Evolutionary conservation across 1,140 invertebrate species (phyloP).

Genomic region (Semibalanus balanoides): DNA sequence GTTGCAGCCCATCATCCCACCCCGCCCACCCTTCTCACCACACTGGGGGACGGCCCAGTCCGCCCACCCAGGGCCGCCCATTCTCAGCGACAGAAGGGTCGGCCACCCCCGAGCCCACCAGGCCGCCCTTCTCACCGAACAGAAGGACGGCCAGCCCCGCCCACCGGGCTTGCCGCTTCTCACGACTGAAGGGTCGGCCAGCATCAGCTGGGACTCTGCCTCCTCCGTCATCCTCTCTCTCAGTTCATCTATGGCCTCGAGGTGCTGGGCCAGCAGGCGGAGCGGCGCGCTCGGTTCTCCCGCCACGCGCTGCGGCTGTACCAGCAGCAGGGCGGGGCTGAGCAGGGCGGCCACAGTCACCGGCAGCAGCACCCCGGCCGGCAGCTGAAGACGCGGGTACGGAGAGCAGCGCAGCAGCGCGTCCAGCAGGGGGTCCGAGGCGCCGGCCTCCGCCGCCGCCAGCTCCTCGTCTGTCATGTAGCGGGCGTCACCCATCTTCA

Average conservation of each 20-base stretch:
- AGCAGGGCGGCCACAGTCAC: background rate
- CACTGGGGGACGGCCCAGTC: background rate
- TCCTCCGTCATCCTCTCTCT: background rate
- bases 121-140: background rate
- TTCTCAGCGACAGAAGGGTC: background rate
- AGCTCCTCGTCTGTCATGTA: background rate
- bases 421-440: background rate
- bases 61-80: no score
- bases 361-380: background rate
- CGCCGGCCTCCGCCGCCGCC: no score
- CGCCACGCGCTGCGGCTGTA: background rate
- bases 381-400: background rate
- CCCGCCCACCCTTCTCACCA: no score
- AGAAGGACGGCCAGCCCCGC: background rate
- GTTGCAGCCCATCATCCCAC: no score
- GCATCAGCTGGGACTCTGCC: background rate
- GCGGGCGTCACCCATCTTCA: background rate
- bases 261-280: background rate
- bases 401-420: background rate
- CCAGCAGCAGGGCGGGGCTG: background rate
- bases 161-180: background rate
- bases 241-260: background rate
- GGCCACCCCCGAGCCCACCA: background rate
- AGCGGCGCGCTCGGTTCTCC: background rate
- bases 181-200: background rate